Evolutionary conservation across 2,797 vertebrate species (phyloP), one percentile per base, ranked within the genome.

Genomic region (Phoxinus dragarum): DNA sequence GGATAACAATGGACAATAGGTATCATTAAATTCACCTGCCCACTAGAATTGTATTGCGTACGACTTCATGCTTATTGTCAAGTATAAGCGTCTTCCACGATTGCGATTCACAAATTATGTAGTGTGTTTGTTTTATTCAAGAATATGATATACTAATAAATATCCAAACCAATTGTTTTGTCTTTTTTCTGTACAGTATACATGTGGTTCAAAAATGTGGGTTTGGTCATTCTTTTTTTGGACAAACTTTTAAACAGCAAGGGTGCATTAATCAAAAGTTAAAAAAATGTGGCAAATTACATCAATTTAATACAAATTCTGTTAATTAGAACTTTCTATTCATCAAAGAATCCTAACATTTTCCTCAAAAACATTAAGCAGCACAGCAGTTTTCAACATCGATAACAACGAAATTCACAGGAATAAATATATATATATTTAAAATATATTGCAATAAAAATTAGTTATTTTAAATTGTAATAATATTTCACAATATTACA

Each of bases 91-190:
- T 52, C 19, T 61, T 80, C 44, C n/a, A 36, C 7, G 3, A 16
- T 23, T n/a, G 23, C 6, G 36, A 9, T 49, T 61, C 56, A 59
- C 27, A 47, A 21, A 52, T 72, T 17, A 1, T 42, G 54, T 64
- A 42, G 12, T 6, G 1, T 72, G 17, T 75, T 34, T n/a, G n/a
- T 34, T 75, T 77, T 72, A 44, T 69, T 47, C 40, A 61, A 31
- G 11, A 4, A 72, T 27, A 68, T 86, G 23, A n/a, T 10, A 54
- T 80, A 31, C 10, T 31, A 86, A 84, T 87, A 87, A 87, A 87
- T 5, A 80, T 31, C 7, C 14, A 68, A 66, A 74, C 34, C 36
- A 34, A 36, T 52, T 19, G 4, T 38, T 44, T 74, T 59, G 74
- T 40, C 19, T 3, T 68, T 54, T 64, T 31, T 66, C 6, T 1